Evolutionary conservation across 2,888 invertebrate species (phyloP).

Genomic region (Mythimna lalbum): DNA sequence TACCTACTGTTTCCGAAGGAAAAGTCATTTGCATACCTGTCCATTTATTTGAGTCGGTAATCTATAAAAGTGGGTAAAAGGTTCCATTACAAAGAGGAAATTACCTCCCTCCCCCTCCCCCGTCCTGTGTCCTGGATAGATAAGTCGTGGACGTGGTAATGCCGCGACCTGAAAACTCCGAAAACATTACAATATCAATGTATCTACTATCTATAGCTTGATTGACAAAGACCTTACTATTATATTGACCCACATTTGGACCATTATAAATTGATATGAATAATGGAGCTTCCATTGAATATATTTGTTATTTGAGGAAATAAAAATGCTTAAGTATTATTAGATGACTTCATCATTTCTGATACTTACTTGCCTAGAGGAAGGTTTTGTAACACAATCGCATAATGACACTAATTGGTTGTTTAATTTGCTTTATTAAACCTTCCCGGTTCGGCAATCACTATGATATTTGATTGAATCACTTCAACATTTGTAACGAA

Average conservation of each 20-base stretch:
- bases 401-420: background rate
- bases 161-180: constrained; percentile 55
- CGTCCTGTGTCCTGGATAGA: constrained; percentile 68
- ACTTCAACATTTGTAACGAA: constrained; percentile 25
- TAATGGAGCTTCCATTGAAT: constrained; percentile 13
- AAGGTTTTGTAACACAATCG: background rate
- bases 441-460: no score
- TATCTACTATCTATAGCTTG: constrained; percentile 14
- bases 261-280: constrained; percentile 25
- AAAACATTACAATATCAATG: constrained; percentile 55
- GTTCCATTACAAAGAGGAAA: constrained; percentile 61
- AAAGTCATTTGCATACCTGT: constrained; percentile 40
- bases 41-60: constrained; percentile 40
- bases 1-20: constrained; percentile 3
- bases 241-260: constrained; percentile 50
- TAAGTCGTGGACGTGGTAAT: constrained; percentile 59
- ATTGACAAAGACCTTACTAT: constrained; percentile 35
- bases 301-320: constrained; percentile 13
- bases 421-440: background rate
- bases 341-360: constrained; percentile 1
- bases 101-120: constrained; percentile 53
- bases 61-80: constrained; percentile 51
- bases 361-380: background rate
- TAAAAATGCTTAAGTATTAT: constrained; percentile 1
- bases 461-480: background rate